Base-by-base conservation (phyloP, 2,113 vertebrate species). In the Anolis carolinensis region DNA sequence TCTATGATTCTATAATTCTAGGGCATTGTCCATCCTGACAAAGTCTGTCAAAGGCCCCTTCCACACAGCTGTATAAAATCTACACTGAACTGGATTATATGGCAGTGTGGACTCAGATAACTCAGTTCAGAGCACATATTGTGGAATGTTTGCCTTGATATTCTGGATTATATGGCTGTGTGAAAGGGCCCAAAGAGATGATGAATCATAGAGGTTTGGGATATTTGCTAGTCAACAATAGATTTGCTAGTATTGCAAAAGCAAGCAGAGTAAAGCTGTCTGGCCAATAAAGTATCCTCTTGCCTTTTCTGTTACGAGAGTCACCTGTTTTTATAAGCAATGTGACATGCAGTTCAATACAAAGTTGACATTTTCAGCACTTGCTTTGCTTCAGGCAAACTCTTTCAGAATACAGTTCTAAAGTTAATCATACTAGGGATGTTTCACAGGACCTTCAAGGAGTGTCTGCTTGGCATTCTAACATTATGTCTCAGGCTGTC, bases 381-480 rank as follows among this genome's bases (percentile, higher is more conserved):
- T 62, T 7, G 72, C 48, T 86, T 90, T 86, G 79, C 91, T 89
- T n/a, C 86, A 82, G 87, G 90, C 91, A 90, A 34, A 62, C 86
- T 84, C 71, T 32, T 84, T 83, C 81, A 89, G 82, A 93, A 91
- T 86, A 87, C 87, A 88, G 86, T 74, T 79, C 79, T 88, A 77
- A 50, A 34, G 65, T 27, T 68, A 82, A 90, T 87, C 87, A 89
- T 0, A 9, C 68, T 50, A 23, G 50, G 89, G 59, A 88, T 32
- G 79, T 90, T 89, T 83, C 85, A n/a, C 9, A 81, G 79, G 76
- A 62, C 48, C 82, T 89, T 87, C 85, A 36, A 67, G 59, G 83
- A 84, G 85, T 77, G 59, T 72, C 67, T 86, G 52, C 82, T 77
- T 67, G 78, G 83, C 87, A 78, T 87, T 79, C 59, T 52, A 63